Evolutionary conservation across 2,888 invertebrate species (phyloP).

Genomic region (Prosapia bicincta): DNA sequence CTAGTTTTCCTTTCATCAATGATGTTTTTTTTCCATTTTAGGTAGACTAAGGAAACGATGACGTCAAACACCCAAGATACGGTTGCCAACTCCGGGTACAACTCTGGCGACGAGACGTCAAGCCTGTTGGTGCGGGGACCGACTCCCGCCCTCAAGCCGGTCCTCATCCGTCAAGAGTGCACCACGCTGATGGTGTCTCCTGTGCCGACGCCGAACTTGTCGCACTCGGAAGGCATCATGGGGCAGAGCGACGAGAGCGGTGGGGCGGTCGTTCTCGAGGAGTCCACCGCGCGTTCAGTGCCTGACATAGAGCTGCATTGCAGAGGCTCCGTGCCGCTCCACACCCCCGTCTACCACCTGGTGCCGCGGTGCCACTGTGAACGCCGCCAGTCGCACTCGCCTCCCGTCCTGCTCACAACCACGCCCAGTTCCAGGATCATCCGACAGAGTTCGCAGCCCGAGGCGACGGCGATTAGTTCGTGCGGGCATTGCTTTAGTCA

Average conservation of each 20-base stretch:
- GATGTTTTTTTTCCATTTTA: too few species aligned
- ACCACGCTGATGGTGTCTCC: slow-evolving; percentile 68
- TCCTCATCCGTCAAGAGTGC: slow-evolving; percentile 81
- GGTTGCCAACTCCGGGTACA: slow-evolving; percentile 61
- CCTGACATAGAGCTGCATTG: slow-evolving; percentile 81
- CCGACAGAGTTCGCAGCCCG: slow-evolving; percentile 84
- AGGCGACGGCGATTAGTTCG: slow-evolving; percentile 55
- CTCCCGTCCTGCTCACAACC: slow-evolving; percentile 68
- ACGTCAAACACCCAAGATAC: slow-evolving; percentile 40
- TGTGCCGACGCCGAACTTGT: slow-evolving; percentile 63
- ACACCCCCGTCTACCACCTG: not conserved
- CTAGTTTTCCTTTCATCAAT: too few species aligned
- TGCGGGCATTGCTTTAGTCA: slow-evolving; percentile 52
- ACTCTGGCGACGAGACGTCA: slow-evolving; percentile 79
- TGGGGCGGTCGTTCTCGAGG: slow-evolving; percentile 46
- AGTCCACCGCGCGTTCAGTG: slow-evolving; percentile 67
- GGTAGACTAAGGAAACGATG: too few species aligned
- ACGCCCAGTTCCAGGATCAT: slow-evolving; percentile 71
- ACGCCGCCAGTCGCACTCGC: slow-evolving; percentile 73
- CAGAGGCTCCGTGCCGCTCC: slow-evolving; percentile 46
- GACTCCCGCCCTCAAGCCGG: slow-evolving; percentile 59
- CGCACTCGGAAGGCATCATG: slow-evolving; percentile 56
- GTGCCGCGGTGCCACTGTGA: slow-evolving; percentile 58
- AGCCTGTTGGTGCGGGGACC: slow-evolving; percentile 66
- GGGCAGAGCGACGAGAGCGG: slow-evolving; percentile 77